These are phyloP conservation scores for Leptarthrus brevirostris DNA, from an alignment of 2,888 invertebrate genomes.

Conservation along the genomic window DNA sequence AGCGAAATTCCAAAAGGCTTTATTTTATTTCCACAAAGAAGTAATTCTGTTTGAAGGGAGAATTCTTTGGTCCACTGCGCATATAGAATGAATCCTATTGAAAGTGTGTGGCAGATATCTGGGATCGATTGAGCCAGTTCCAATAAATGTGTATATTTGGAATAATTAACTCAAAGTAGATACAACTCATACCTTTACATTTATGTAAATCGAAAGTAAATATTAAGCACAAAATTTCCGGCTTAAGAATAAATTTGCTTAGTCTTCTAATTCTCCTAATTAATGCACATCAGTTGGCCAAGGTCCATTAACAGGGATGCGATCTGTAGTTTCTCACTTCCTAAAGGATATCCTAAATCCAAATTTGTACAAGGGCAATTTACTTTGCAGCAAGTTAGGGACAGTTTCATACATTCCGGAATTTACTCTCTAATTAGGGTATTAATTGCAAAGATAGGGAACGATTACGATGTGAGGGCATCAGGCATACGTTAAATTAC, in stretches of 20 bases:
- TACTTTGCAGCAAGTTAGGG: slow-evolving; percentile 24
- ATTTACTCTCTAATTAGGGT: slow-evolving; percentile 41
- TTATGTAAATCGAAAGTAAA: too few relatives aligned
- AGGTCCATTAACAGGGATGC: slow-evolving; percentile 16
- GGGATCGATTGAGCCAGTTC: background rate
- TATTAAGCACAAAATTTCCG: background rate
- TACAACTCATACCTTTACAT: too few relatives aligned
- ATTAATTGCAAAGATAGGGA: slow-evolving; percentile 43
- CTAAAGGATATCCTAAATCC: slow-evolving; percentile 20
- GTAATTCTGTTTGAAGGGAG: slow-evolving; percentile 11
- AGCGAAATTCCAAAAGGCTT: slow-evolving; percentile 34
- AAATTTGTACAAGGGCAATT: slow-evolving; percentile 39
- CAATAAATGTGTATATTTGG: too few relatives aligned
- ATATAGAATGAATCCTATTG: background rate
- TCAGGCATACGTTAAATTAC: slow-evolving; percentile 10
- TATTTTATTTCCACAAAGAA: slow-evolving; percentile 16
- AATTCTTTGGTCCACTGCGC: background rate
- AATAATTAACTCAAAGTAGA: too few relatives aligned
- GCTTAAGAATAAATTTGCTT: slow-evolving; percentile 1
- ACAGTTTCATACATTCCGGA: slow-evolving; percentile 39
- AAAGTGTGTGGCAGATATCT: background rate
- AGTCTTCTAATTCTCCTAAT: slow-evolving; percentile 21
- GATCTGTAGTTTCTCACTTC: slow-evolving; percentile 32
- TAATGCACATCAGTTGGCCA: slow-evolving; percentile 10
- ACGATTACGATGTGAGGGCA: slow-evolving; percentile 43